phyloP scores from a whole-genome alignment of 1,140 invertebrate species.

The Thaumetopoea pityocampa region DNA sequence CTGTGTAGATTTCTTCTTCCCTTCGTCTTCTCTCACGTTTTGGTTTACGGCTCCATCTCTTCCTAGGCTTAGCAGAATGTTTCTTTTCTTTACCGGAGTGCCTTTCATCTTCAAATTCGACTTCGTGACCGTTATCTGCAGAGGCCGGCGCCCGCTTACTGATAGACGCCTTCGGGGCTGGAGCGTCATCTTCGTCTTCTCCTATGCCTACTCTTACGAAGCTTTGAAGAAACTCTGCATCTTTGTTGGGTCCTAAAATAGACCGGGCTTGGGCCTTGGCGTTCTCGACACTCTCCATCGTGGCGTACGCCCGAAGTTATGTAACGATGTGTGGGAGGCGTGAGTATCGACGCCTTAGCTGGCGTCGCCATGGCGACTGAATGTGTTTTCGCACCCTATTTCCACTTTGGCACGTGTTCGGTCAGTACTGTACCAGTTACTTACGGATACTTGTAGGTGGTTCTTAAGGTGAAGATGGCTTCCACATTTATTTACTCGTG shows the following conservation, averaged over 20 bases:
- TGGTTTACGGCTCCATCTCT: constrained; percentile 59
- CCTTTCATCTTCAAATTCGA: constrained; percentile 44
- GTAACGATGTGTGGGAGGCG: constrained; percentile 54
- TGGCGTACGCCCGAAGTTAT: constrained; percentile 27
- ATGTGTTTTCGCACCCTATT: constrained; percentile 63
- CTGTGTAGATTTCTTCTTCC: constrained; percentile 90
- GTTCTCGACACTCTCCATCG: constrained; percentile 45
- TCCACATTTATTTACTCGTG: too few relatives aligned
- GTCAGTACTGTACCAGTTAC: too few relatives aligned
- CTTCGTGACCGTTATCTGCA: constrained; percentile 36
- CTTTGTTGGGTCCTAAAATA: constrained; percentile 79
- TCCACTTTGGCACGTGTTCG: constrained; percentile 19
- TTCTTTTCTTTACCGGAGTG: constrained; percentile 38
- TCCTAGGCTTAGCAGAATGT: constrained; percentile 56
- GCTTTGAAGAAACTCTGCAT: constrained; percentile 84
- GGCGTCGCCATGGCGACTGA: constrained; percentile 58
- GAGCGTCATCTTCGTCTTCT: constrained; percentile 59
- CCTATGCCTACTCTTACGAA: constrained; percentile 81
- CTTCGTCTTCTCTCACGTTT: constrained; percentile 76
- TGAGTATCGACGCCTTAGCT: constrained; percentile 57
- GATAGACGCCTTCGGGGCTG: constrained; percentile 66
- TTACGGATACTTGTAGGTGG: too few relatives aligned
- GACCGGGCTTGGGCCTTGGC: constrained; percentile 67
- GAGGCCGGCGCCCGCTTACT: constrained; percentile 54
- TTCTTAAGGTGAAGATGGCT: too few relatives aligned